Conservation (phyloP, 2,113 vertebrate genomes). For the Eublepharis macularius region DNA sequence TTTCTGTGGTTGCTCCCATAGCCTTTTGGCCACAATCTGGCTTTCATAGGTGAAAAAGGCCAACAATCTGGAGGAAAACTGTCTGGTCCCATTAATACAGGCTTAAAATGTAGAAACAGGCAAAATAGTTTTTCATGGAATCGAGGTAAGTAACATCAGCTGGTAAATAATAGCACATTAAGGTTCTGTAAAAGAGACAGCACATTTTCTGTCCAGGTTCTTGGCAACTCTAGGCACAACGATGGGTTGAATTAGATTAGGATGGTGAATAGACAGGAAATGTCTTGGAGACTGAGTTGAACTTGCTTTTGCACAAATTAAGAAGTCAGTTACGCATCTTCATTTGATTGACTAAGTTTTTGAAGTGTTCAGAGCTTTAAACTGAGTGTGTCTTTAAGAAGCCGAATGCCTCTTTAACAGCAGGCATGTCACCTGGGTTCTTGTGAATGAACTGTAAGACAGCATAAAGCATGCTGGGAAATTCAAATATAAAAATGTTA, state of each 20-base stretch:
- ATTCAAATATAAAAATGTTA: slow-evolving; percentile 68
- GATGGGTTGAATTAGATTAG: background rate
- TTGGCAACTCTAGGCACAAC: no score
- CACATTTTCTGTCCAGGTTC: no score
- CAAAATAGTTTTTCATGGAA: no score
- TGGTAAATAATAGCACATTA: no score
- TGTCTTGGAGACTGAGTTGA: no score
- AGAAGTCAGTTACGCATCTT: background rate
- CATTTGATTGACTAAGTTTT: no score
- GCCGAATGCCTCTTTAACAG: slow-evolving; percentile 48
- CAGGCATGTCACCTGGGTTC: slow-evolving; percentile 50
- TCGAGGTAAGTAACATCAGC: no score
- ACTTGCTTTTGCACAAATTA: background rate
- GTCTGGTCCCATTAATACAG: no score
- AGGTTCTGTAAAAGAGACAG: no score
- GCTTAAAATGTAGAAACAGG: no score
- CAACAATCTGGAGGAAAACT: no score
- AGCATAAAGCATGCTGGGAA: slow-evolving; percentile 66
- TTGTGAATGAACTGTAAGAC: slow-evolving; percentile 74
- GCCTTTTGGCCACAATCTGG: background rate
- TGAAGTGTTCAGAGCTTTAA: slow-evolving; percentile 12
- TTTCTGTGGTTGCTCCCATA: background rate
- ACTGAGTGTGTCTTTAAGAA: slow-evolving; percentile 46
- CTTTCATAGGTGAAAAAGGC: background rate
- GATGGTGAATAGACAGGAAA: background rate